phyloP scores from a whole-genome alignment of 92 coral and sea anemone genomes.

The Phymanthus crucifer region DNA sequence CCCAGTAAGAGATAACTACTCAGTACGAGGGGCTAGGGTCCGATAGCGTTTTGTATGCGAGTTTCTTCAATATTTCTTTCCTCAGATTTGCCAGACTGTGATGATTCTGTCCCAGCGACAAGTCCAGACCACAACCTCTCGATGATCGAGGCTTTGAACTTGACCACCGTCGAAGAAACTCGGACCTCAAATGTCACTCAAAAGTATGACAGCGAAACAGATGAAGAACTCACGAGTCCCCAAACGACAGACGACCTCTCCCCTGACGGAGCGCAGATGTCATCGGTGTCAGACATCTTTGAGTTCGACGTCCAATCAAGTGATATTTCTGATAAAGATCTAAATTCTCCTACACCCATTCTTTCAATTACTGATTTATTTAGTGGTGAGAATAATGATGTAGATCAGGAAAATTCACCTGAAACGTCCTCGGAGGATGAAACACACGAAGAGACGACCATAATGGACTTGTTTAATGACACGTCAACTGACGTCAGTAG shows the following conservation, averaged over 20 bases:
- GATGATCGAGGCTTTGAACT: background rate
- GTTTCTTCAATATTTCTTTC: background rate
- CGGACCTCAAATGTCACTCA: background rate
- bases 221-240: background rate
- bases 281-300: conserved; percentile 15
- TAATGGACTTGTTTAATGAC: conserved; percentile 15
- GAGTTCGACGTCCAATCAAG: background rate
- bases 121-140: background rate
- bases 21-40: no score
- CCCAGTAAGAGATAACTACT: no score
- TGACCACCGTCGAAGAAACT: background rate
- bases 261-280: background rate
- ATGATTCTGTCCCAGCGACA: background rate
- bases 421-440: background rate
- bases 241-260: background rate
- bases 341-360: background rate
- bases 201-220: background rate
- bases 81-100: background rate
- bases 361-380: conserved; percentile 8
- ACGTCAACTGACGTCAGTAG: conserved; percentile 11
- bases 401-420: background rate
- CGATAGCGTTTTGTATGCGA: background rate
- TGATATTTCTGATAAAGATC: conserved; percentile 4
- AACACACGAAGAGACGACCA: background rate
- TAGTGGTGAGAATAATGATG: background rate